Conservation (phyloP, 2,797 vertebrate genomes). For the Chaenodraco wilsoni region DNA sequence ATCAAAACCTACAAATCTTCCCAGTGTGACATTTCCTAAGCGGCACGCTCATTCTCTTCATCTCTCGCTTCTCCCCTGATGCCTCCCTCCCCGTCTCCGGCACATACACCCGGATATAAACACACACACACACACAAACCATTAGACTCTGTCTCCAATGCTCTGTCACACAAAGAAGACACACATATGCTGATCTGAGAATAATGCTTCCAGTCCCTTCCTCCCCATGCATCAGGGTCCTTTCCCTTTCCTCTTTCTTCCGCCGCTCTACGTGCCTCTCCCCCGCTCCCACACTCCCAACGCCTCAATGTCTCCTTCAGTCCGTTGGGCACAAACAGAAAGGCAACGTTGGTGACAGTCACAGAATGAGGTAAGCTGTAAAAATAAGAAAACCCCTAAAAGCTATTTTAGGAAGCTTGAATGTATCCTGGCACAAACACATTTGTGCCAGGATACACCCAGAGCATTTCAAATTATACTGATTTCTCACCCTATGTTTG, state of each 20-base stretch:
- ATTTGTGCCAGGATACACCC: slow-evolving; percentile 82
- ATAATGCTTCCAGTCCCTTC: slow-evolving; percentile 78
- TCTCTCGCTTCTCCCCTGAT: slow-evolving; percentile 82
- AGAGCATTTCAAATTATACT: slow-evolving; percentile 80
- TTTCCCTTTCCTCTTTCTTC: slow-evolving; percentile 66
- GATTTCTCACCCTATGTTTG: slow-evolving; percentile 84
- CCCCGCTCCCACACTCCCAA: slow-evolving; percentile 70
- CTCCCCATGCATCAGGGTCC: slow-evolving; percentile 75
- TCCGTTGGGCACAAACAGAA: slow-evolving; percentile 77
- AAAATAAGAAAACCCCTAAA: slow-evolving; percentile 77
- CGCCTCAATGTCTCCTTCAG: slow-evolving; percentile 76
- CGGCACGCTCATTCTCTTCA: slow-evolving; percentile 86
- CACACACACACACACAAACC: slow-evolving; percentile 55
- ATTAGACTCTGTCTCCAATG: slow-evolving; percentile 71
- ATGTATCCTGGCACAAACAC: slow-evolving; percentile 80
- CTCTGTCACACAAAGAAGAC: slow-evolving; percentile 81
- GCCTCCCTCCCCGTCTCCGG: slow-evolving; percentile 62
- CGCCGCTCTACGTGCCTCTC: slow-evolving; percentile 63
- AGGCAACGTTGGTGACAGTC: slow-evolving; percentile 72
- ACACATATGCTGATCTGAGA: slow-evolving; percentile 80
- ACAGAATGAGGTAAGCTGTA: slow-evolving; percentile 79
- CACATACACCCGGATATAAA: slow-evolving; percentile 60
- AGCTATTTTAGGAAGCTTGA: slow-evolving; percentile 79
- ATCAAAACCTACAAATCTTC: slow-evolving; percentile 99
- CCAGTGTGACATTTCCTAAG: slow-evolving; percentile 98